Percentiles rank a stretch among this genome's conserved stretches.
phyloP scores from a whole-genome alignment of 2,113 vertebrate species.

The Grammomys surdaster region DNA sequence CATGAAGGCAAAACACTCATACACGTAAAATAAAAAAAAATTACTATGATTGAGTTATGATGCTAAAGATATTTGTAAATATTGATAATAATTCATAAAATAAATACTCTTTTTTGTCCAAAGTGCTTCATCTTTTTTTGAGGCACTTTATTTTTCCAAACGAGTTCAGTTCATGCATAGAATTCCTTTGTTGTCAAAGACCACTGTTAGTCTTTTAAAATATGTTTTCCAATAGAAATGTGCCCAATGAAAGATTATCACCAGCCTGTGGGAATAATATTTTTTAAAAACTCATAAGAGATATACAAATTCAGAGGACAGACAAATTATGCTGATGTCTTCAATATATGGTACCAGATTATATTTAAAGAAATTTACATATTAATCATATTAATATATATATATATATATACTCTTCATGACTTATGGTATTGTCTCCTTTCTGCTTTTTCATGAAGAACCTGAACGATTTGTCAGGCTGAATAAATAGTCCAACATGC shows the following conservation, averaged over 20 bases:
- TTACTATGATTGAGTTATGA: neutral
- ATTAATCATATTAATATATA: neutral
- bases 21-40: neutral
- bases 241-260: neutral
- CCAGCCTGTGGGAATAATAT: neutral
- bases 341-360: neutral
- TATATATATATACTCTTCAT: neutral
- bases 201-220: neutral
- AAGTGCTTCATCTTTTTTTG: slow-evolving; percentile 1
- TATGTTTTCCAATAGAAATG: neutral
- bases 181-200: neutral
- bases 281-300: neutral
- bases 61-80: neutral
- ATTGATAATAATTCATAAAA: neutral
- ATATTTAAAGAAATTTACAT: neutral
- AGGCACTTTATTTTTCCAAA: neutral
- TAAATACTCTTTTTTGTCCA: neutral
- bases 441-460: neutral
- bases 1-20: neutral
- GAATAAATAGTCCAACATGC: neutral
- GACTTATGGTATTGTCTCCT: neutral
- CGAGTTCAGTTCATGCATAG: neutral
- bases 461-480: neutral
- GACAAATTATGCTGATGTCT: neutral
- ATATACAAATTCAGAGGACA: neutral